phyloP scores from a whole-genome alignment of 2,113 vertebrate genomes.

The Prietella phreatophila region DNA sequence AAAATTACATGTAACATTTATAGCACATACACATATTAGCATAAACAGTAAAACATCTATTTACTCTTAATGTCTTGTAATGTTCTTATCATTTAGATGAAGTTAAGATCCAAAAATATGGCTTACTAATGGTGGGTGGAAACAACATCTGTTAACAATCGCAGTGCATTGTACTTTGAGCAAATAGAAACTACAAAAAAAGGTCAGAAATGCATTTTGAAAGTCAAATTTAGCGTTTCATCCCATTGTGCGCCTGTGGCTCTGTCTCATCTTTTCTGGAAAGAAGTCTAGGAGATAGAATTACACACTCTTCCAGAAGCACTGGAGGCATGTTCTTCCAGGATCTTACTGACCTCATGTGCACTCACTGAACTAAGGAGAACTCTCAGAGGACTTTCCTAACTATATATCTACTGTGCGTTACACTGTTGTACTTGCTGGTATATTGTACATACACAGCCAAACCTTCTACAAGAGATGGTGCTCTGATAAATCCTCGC shows the following conservation, averaged over 20 bases:
- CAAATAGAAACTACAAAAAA: background rate
- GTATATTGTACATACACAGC: background rate
- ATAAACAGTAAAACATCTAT: background rate
- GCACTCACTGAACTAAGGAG: background rate
- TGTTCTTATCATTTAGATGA: background rate
- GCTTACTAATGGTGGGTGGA: background rate
- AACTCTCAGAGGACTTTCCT: background rate
- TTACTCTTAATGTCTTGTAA: background rate
- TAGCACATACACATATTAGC: background rate
- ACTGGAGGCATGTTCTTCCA: slow-evolving; percentile 22
- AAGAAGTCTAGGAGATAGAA: background rate
- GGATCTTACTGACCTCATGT: background rate
- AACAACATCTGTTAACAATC: background rate
- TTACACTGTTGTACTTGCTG: slow-evolving; percentile 1
- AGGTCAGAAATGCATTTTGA: slow-evolving; percentile 7
- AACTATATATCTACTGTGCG: background rate
- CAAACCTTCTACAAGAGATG: background rate
- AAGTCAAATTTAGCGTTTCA: slow-evolving; percentile 7
- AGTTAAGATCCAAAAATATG: background rate
- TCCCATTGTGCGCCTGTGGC: background rate
- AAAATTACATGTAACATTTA: background rate
- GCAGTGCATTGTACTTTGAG: background rate
- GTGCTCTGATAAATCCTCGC: background rate
- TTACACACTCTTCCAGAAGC: background rate
- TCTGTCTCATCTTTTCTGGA: slow-evolving; percentile 4